phyloP scores from a whole-genome alignment of 2,888 invertebrate genomes.

The Lingula anatina region DNA sequence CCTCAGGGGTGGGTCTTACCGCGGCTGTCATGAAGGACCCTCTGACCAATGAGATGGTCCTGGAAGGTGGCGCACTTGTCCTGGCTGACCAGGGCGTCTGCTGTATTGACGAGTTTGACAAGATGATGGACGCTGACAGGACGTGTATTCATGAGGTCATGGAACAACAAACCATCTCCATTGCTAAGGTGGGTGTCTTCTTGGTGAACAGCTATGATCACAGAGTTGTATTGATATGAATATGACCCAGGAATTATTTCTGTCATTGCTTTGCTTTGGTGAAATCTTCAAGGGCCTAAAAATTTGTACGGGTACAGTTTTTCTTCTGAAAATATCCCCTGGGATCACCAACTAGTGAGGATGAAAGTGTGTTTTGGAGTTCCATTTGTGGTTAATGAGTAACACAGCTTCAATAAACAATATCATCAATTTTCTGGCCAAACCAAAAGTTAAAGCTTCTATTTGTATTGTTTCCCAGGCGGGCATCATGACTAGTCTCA shows the following conservation, averaged over 20 bases:
- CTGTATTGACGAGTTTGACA: slow-evolving; percentile 99
- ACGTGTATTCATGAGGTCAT: slow-evolving; percentile 54
- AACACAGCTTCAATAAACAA: slow-evolving; percentile 81
- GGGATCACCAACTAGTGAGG: slow-evolving; percentile 76
- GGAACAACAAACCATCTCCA: slow-evolving; percentile 99
- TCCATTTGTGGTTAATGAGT: slow-evolving; percentile 61
- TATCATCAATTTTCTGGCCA: slow-evolving; percentile 89
- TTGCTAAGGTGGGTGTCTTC: slow-evolving; percentile 82
- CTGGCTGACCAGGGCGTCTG: slow-evolving; percentile 95
- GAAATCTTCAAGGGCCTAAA: too few relatives aligned
- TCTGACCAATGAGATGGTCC: slow-evolving; percentile 92
- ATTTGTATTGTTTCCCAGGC: slow-evolving; percentile 62
- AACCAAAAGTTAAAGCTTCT: slow-evolving; percentile 71
- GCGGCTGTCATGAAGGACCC: slow-evolving; percentile 98
- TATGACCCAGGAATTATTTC: too few relatives aligned
- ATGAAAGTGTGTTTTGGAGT: slow-evolving; percentile 81
- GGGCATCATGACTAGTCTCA: slow-evolving; percentile 96
- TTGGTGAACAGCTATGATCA: too few relatives aligned
- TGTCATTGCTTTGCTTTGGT: too few relatives aligned
- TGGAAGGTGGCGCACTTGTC: slow-evolving; percentile 85
- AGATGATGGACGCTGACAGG: slow-evolving; percentile 84
- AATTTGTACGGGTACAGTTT: background rate
- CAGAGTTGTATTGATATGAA: too few relatives aligned
- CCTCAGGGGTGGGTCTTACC: slow-evolving; percentile 97
- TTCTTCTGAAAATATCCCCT: slow-evolving; percentile 67